Base-by-base conservation (phyloP, 1,140 invertebrate species). In the Nasonia giraulti region DNA sequence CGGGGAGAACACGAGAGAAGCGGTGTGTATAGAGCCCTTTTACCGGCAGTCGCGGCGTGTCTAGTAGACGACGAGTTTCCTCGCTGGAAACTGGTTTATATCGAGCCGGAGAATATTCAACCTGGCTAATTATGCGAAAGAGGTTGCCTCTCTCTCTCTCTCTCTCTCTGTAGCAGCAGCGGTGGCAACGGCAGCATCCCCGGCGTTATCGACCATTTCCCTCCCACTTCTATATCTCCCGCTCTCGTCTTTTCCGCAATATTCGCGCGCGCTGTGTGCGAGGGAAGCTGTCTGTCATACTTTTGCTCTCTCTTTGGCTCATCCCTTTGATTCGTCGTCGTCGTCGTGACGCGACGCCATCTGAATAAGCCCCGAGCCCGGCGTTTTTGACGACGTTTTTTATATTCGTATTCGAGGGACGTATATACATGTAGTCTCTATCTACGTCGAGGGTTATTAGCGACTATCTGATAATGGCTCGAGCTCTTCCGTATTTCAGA, bases 111-210 rank as follows among this genome's bases (percentile, higher is more conserved):
- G 74, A 66, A 44, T 83, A 44, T 77, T 75, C 55, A 76, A 27
- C 55, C 10, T 1, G 20, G 40, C 33, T 76, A 77, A 83, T 83
- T 83, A 76, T 17, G 81, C 50, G 50, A 50, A 83, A 76, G 81
- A 76, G 66, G 50, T 27, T 1, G 55, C 0, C 23, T 27, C 23
- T 27, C 23, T 27, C 23, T 27, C 47, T 50, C 11, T 50, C 47
- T 50, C 10, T 55, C 27, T 27, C 27, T 27, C 27, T 27, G 27
- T 1, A 27, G 27, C 27, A 27, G 27, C 27, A 27, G 27, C 27
- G 27, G 27, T 27, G 27, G 47, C 17, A 4, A 50, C 17, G 44
- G 7, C 3, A 47, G 68, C 44, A 31, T 47, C 80, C 40, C 44
- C 33, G 33, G 44, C 55, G 31, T 66, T 76, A 82, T 76, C 50